Base-by-base conservation (phyloP, 2,888 invertebrate species). In the Lissocephala sabroskyi region DNA sequence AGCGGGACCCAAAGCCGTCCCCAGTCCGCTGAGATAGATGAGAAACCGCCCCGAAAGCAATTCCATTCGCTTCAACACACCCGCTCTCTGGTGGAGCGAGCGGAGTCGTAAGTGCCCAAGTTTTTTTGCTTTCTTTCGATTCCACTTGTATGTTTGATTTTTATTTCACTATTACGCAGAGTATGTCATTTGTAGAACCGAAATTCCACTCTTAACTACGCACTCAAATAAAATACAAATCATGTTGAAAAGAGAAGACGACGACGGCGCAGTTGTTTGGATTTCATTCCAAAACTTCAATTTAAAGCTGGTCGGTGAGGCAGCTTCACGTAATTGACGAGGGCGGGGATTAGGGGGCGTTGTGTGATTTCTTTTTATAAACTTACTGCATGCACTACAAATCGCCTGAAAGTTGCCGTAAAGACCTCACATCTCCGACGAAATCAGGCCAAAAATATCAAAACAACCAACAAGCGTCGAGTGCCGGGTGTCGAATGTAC, bases 151-250 rank as follows among this genome's bases (percentile, higher is more conserved):
- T 61, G 59, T 59, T 49, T 42, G 26, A 46, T 18, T 56, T 45
- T 47, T 14, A 16, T 35, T 35, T 35, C 13, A 33, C 11, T 10
- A 17, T 26, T 4, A 6, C 26, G 5, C 26, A 1, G 19, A 1
- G 23, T 39, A 13, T 23, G 14, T n/a, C n/a, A n/a, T n/a, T n/a
- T 13, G 19, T 14, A 23, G 29, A 17, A 37, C 50, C 46, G 40
- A 52, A 49, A 32, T 23, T 7, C 49, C 63, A 55, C 55, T 62
- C 42, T 42, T 46, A 62, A 62, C 48, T 63, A 16, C 14, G 4
- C 35, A 16, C 6, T 49, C 59, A 62, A 63, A 53, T 56, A 53
- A 62, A 65, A 54, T 42, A 59, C 56, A 62, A 65, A 61, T 55
- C 40, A 46, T 46, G 46, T 46, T 46, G 45, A 49, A 45, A 54